Evolutionary conservation across 2,888 invertebrate genomes (phyloP).

Genomic region (Gari tellinella): DNA sequence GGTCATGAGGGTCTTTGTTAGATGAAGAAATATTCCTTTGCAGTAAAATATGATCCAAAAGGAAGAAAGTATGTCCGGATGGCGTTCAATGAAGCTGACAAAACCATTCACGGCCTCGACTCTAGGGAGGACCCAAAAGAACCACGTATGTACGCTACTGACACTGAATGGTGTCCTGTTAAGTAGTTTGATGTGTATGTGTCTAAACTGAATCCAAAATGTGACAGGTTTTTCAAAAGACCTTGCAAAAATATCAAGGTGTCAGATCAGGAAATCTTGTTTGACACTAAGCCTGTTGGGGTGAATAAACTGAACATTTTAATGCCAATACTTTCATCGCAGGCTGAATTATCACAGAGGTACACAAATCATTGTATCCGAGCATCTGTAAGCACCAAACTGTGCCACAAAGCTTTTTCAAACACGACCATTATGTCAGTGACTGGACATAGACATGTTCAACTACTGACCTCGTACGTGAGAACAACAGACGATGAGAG

Average conservation of each 20-base stretch:
- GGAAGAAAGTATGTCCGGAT: slow-evolving; percentile 1
- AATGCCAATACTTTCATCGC: slow-evolving; percentile 48
- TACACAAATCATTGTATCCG: slow-evolving; percentile 59
- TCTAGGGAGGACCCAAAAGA: slow-evolving; percentile 14
- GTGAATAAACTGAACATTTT: slow-evolving; percentile 51
- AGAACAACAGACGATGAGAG: too few relatives aligned
- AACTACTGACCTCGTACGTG: too few relatives aligned
- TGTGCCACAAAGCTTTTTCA: slow-evolving; percentile 3
- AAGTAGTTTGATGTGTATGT: slow-evolving; percentile 44
- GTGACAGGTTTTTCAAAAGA: slow-evolving; percentile 49
- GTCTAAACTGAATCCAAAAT: slow-evolving; percentile 49
- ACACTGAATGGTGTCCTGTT: slow-evolving; percentile 45
- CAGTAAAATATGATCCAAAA: slow-evolving; percentile 1
- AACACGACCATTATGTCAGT: too few relatives aligned
- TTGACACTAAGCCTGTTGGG: slow-evolving; percentile 44
- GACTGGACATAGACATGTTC: too few relatives aligned
- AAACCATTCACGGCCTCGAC: slow-evolving; percentile 20
- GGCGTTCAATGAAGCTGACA: slow-evolving; percentile 1
- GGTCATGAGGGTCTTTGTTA: slow-evolving; percentile 20
- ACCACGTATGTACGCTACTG: slow-evolving; percentile 47
- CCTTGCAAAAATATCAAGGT: slow-evolving; percentile 26
- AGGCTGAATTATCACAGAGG: slow-evolving; percentile 38
- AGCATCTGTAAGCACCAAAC: slow-evolving; percentile 33
- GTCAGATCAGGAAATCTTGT: slow-evolving; percentile 30
- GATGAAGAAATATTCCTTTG: neutral